Conservation (phyloP, 2,888 invertebrate species). For the Leptinotarsa tumamoca region DNA sequence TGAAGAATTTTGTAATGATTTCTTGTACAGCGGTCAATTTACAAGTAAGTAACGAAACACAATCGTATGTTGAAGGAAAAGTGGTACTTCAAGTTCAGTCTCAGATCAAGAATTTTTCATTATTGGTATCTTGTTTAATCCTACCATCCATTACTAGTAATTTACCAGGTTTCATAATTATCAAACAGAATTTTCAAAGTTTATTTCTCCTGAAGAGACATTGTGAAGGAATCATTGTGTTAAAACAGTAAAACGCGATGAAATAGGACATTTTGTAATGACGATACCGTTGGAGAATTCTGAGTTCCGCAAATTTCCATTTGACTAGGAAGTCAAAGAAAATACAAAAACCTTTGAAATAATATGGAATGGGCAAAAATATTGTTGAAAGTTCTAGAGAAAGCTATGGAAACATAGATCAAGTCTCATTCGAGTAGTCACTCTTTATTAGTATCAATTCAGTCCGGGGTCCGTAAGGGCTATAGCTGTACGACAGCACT, state of each 20-base stretch:
- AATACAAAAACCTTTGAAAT: constrained; percentile 5
- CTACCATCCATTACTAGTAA: not conserved
- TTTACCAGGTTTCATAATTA: not conserved
- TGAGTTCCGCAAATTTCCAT: not conserved
- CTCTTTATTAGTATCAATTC: no score
- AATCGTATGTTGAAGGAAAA: not conserved
- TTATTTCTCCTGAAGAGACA: not conserved
- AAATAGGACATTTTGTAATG: not conserved
- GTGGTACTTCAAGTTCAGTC: not conserved
- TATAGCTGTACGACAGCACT: no score
- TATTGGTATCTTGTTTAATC: not conserved
- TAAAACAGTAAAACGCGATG: not conserved
- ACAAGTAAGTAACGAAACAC: not conserved
- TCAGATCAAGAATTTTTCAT: not conserved
- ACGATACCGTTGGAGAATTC: not conserved
- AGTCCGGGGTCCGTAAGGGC: no score
- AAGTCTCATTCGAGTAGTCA: not conserved
- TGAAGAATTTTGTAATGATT: not conserved
- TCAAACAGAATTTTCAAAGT: not conserved
- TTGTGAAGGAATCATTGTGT: not conserved
- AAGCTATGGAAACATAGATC: no score
- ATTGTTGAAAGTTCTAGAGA: not conserved
- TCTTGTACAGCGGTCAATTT: not conserved
- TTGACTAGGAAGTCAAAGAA: not conserved
- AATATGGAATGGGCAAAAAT: not conserved